phyloP scores from a whole-genome alignment of 2,888 invertebrate species.

The Luffia ferchaultella region DNA sequence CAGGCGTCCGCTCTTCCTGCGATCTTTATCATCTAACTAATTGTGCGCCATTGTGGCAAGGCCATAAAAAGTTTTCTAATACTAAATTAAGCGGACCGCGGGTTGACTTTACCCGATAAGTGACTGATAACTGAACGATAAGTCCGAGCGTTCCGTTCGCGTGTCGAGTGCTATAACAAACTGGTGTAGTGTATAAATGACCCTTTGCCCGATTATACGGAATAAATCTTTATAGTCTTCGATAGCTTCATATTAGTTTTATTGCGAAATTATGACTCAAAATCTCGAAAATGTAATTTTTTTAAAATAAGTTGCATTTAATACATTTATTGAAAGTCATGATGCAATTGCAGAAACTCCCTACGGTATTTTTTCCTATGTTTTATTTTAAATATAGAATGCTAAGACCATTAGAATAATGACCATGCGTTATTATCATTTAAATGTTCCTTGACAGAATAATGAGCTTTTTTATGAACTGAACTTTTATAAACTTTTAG shows the following conservation, averaged over 20 bases:
- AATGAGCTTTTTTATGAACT: no score
- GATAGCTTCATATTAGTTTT: background rate
- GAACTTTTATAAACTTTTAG: no score
- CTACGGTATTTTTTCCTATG: no score
- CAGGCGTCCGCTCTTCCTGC: constrained; percentile 10
- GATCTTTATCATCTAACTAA: constrained; percentile 21
- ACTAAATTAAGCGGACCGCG: background rate
- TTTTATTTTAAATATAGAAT: no score
- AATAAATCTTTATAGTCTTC: no score
- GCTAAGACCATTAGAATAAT: no score
- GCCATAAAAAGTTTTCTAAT: constrained; percentile 15
- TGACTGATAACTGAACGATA: background rate
- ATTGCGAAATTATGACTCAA: no score
- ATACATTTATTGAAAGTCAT: background rate
- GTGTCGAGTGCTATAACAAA: background rate
- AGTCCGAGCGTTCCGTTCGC: background rate
- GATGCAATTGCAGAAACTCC: no score
- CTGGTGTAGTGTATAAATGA: background rate
- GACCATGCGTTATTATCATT: no score
- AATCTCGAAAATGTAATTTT: no score
- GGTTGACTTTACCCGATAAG: no score
- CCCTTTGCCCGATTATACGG: background rate
- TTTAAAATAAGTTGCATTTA: background rate
- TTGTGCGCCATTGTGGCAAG: constrained; percentile 16
- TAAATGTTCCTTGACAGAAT: no score